Conservation (phyloP, 2,888 invertebrate species). For the Acleris emargana region DNA sequence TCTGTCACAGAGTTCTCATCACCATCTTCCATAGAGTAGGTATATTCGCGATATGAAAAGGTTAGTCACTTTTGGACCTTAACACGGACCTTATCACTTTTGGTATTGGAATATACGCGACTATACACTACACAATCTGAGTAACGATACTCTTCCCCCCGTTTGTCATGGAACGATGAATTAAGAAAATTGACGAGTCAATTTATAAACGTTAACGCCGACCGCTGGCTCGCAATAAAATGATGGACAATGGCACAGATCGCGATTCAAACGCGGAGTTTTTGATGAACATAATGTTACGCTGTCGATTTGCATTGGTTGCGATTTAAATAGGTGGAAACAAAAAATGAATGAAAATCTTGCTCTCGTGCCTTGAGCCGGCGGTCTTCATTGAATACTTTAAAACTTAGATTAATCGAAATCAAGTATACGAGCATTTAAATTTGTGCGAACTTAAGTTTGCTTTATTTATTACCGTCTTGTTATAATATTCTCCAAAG, state of each 20-base stretch:
- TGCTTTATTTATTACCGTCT: conserved; percentile 54
- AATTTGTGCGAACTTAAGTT: conserved; percentile 64
- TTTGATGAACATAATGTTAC: conserved; percentile 40
- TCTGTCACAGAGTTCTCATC: neutral
- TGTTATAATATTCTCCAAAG: conserved; percentile 74
- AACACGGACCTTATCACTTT: too few species aligned
- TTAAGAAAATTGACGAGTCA: conserved; percentile 45
- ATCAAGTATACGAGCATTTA: conserved; percentile 53
- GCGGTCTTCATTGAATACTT: conserved; percentile 56
- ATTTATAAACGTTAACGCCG: conserved; percentile 55
- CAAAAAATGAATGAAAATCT: conserved; percentile 58
- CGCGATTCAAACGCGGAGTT: conserved; percentile 59
- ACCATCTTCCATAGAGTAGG: too few species aligned
- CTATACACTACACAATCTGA: neutral
- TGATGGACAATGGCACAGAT: conserved; percentile 68
- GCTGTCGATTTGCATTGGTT: conserved; percentile 40
- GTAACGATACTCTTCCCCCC: neutral
- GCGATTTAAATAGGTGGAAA: conserved; percentile 52
- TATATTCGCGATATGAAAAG: too few species aligned
- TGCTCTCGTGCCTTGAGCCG: conserved; percentile 77
- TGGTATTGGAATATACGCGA: too few species aligned
- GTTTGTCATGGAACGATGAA: neutral
- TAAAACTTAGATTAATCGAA: conserved; percentile 54
- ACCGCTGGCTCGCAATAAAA: conserved; percentile 64
- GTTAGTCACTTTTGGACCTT: too few species aligned